Base-by-base conservation (phyloP, 2,888 invertebrate species). In the Hirtodrosophila cameraria region DNA sequence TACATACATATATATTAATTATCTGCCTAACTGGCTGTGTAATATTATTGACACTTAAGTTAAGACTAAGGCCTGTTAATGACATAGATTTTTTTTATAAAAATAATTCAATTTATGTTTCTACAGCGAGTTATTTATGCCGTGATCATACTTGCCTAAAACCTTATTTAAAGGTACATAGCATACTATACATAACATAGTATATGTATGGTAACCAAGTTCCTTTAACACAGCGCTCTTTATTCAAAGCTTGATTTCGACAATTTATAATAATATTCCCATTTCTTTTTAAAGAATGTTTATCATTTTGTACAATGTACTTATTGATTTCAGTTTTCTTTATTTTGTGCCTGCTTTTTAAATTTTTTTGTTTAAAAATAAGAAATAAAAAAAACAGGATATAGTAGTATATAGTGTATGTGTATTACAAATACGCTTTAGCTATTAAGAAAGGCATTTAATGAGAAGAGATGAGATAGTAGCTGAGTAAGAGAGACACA, bases 11-110 rank as follows among this genome's bases (percentile, higher is more conserved):
- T 48, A 54, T 52, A 73, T 52, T 41, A 54, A 69, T 74, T 75
- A 75, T 70, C 70, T 70, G 75, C 70, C 70, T 61, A 62, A 69
- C 49, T 70, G 70, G 70, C 70, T 70, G 70, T 70, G 70, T 70
- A 70, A 75, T 70, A 62, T 75, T 69, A 69, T 70, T 61, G 63
- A 69, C n/a, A 68, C 75, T 48, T 61, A 75, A 75, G 75, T 20
- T 49, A 75, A 53, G 41, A 57, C 55, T 69, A 55, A 69, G 75
- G 55, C 63, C 57, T 70, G 75, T 69, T 75, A 69, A 62, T 49
- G 70, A 57, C 42, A 52, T 69, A 62, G 45, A 57, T 57, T 61
- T 49, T 39, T 52, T 49, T 39, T 52, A 66, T 73, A 36, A 57
- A 36, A n/a, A n/a, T n/a, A n/a, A 50, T 59, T 15, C 27, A 20